Conservation (phyloP, 2,797 vertebrate species). For the Scleropages formosus region DNA sequence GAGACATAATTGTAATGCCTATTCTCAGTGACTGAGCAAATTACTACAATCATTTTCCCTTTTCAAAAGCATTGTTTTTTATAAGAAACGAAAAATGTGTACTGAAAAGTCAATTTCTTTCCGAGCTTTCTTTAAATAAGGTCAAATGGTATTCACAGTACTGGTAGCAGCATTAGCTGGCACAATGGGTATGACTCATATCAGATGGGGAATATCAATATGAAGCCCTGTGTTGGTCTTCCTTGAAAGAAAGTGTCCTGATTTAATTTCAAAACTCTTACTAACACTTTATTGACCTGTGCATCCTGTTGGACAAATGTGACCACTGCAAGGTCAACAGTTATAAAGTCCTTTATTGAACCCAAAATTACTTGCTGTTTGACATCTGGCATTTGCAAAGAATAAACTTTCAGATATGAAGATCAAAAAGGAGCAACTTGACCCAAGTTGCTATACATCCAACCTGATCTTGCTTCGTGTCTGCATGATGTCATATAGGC, state of each 20-base stretch:
- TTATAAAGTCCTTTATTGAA: too few species aligned
- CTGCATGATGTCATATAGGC: too few species aligned
- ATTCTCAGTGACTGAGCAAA: conserved; percentile 7
- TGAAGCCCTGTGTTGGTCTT: not conserved
- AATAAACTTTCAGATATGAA: too few species aligned
- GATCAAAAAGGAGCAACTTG: too few species aligned
- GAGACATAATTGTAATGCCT: conserved; percentile 18
- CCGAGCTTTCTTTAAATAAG: not conserved
- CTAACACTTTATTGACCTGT: too few species aligned
- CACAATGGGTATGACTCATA: not conserved
- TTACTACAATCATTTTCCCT: not conserved
- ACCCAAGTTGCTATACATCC: too few species aligned
- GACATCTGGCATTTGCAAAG: too few species aligned
- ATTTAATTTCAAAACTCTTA: too few species aligned
- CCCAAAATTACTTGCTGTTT: too few species aligned
- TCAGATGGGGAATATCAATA: not conserved
- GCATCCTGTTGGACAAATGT: too few species aligned
- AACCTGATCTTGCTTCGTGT: too few species aligned
- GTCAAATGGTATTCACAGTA: conserved; percentile 12
- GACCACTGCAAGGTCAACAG: too few species aligned
- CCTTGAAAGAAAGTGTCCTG: not conserved
- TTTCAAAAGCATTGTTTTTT: not conserved
- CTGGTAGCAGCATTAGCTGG: conserved; percentile 13
- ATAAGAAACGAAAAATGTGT: not conserved
- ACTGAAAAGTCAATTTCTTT: not conserved